These are phyloP conservation scores for Trigoniulus corallinus DNA, from an alignment of 1,140 invertebrate species.

Conservation along the genomic window DNA sequence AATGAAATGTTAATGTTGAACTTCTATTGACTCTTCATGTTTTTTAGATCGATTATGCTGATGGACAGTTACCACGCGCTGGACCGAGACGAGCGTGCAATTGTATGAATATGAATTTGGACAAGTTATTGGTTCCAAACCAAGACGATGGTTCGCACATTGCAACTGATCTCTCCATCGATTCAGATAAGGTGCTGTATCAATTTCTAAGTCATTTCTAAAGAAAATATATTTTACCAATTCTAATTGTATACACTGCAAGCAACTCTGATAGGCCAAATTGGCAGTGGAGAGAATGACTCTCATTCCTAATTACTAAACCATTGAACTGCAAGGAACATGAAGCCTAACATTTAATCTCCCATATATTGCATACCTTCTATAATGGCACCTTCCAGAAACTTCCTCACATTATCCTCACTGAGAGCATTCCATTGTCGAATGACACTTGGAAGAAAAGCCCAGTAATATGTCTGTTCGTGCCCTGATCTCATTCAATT, in stretches of 20 bases:
- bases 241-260: background rate
- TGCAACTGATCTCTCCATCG: slow-evolving; percentile 10
- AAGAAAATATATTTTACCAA: background rate
- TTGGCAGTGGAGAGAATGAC: background rate
- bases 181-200: slow-evolving; percentile 9
- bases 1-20: too few relatives aligned
- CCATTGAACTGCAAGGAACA: background rate
- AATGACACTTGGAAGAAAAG: too few relatives aligned
- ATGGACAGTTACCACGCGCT: slow-evolving; percentile 38
- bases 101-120: slow-evolving; percentile 23
- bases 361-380: too few relatives aligned
- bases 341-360: background rate
- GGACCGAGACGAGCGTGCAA: slow-evolving; percentile 27
- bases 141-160: slow-evolving; percentile 17
- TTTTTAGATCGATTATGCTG: slow-evolving; percentile 62
- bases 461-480: too few relatives aligned
- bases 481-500: too few relatives aligned
- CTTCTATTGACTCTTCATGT: slow-evolving; percentile 12
- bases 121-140: slow-evolving; percentile 19
- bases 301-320: background rate
- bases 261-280: background rate
- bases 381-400: too few relatives aligned
- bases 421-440: too few relatives aligned
- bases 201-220: background rate
- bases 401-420: too few relatives aligned